Percentiles rank a stretch among this genome's conserved stretches.
Evolutionary conservation across 2,797 vertebrate genomes (phyloP).

Genomic region (Nyctibius grandis): DNA sequence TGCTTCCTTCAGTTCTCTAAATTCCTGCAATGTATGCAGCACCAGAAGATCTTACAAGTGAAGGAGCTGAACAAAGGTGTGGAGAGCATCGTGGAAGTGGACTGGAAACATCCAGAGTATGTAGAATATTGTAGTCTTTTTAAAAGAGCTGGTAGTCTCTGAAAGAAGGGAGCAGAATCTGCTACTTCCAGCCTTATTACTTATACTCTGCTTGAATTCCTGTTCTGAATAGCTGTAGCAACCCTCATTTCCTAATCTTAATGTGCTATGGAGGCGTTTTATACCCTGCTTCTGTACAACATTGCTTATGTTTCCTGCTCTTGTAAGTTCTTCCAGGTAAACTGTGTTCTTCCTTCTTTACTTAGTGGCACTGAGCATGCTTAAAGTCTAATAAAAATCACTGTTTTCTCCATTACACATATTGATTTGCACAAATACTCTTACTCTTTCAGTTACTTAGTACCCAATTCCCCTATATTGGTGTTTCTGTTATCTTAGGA

Average conservation of each 20-base stretch:
- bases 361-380: background rate
- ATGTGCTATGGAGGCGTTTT: background rate
- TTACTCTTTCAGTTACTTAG: background rate
- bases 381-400: background rate
- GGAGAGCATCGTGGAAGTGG: constrained; percentile 92
- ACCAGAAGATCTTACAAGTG: constrained; percentile 84
- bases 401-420: background rate
- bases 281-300: background rate
- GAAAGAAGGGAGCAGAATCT: background rate
- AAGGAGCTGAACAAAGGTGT: constrained; percentile 94
- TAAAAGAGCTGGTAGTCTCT: background rate
- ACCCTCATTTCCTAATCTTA: background rate
- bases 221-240: background rate
- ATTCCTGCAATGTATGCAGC: constrained; percentile 91
- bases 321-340: background rate
- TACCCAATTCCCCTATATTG: background rate
- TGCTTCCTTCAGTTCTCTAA: constrained; percentile 85
- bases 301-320: background rate
- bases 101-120: constrained; percentile 92
- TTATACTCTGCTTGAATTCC: background rate
- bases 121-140: constrained; percentile 11
- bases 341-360: background rate
- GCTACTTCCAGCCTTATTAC: background rate
- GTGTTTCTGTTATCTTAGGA: background rate
- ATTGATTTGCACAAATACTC: background rate